Conservation (phyloP, 1,140 invertebrate genomes). For the Trichogramma pretiosum region DNA sequence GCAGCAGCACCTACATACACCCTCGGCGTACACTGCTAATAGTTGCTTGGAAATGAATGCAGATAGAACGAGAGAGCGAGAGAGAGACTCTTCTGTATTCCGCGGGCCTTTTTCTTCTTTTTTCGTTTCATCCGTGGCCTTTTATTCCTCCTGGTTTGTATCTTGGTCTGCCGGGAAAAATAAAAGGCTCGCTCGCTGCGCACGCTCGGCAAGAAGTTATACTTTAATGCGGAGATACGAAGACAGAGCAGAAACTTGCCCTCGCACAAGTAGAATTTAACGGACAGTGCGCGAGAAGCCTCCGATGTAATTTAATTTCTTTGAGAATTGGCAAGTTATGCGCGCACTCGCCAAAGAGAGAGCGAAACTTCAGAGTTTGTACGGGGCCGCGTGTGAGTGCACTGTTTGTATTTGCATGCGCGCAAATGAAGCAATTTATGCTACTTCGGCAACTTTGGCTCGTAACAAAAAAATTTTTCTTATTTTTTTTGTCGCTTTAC, state of each 20-base stretch:
- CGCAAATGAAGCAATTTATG: slow-evolving; percentile 15
- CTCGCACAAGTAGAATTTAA: slow-evolving; percentile 10
- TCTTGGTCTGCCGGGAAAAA: neutral
- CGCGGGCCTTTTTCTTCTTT: slow-evolving; percentile 4
- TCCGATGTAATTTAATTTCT: slow-evolving; percentile 14
- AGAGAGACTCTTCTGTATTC: no score
- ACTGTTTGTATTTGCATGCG: slow-evolving; percentile 14
- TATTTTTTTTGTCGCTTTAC: no score
- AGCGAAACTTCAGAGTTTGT: no score
- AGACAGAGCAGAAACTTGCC: slow-evolving; percentile 10
- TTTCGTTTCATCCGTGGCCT: neutral
- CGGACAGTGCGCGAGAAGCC: slow-evolving; percentile 10
- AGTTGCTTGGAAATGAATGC: slow-evolving; percentile 4
- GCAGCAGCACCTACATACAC: no score
- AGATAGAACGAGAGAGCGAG: slow-evolving; percentile 11
- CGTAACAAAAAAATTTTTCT: neutral
- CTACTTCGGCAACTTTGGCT: slow-evolving; percentile 6
- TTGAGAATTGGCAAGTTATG: slow-evolving; percentile 17
- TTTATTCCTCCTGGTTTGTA: no score
- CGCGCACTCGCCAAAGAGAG: no score
- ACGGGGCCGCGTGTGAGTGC: no score
- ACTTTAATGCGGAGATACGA: slow-evolving; percentile 14
- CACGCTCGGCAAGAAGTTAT: slow-evolving; percentile 5
- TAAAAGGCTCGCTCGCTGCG: slow-evolving; percentile 1
- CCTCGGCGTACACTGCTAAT: no score